Conservation (phyloP, 2,888 invertebrate species). For the Tanypteryx hageni region DNA sequence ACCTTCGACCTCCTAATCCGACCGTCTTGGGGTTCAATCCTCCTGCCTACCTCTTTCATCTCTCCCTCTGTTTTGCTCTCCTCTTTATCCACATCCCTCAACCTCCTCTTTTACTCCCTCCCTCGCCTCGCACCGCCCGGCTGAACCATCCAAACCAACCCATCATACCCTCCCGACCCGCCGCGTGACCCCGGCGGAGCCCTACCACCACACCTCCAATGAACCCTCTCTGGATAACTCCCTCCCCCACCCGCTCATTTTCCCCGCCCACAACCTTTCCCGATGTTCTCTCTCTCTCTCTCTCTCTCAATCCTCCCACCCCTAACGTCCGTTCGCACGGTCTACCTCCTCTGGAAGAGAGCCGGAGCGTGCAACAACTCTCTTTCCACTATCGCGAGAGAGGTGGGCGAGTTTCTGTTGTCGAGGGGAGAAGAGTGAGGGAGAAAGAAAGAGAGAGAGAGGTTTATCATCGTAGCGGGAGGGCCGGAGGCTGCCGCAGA, state of each 20-base stretch:
- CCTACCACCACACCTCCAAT: conserved; percentile 35
- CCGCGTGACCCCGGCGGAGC: background rate
- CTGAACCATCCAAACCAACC: background rate
- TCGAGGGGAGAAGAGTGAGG: too few species aligned
- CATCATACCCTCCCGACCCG: conserved; percentile 29
- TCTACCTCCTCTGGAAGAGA: background rate
- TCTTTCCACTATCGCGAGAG: background rate
- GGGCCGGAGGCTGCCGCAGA: background rate
- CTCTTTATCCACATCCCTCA: background rate
- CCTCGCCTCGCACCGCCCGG: background rate
- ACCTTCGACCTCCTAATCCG: background rate
- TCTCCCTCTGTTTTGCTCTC: conserved; percentile 67
- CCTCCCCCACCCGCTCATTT: background rate
- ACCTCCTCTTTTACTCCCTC: background rate
- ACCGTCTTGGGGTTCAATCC: conserved; percentile 64
- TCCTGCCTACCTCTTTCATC: conserved; percentile 63
- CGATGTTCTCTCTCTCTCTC: background rate
- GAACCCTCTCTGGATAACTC: conserved; percentile 28
- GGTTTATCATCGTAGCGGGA: too few species aligned
- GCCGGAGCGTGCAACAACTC: background rate
- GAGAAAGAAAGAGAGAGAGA: too few species aligned
- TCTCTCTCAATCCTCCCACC: too few species aligned
- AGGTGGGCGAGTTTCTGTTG: background rate
- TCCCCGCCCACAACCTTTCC: conserved; percentile 25
- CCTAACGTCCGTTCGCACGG: background rate